Evolutionary conservation across 2,888 invertebrate species (phyloP).

Genomic region (Aradus depressus): DNA sequence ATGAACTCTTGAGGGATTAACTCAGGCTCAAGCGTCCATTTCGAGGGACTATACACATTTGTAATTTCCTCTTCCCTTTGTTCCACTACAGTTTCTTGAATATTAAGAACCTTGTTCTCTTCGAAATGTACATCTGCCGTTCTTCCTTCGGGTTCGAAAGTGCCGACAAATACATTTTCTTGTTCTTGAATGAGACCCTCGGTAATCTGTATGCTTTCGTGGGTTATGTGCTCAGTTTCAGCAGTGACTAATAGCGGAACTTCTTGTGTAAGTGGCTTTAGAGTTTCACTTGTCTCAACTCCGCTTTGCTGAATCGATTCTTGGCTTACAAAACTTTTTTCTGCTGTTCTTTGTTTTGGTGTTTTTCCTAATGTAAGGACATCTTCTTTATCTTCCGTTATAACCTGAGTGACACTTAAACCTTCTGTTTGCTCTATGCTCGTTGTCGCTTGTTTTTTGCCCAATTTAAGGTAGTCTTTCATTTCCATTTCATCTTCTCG

Average conservation of each 20-base stretch:
- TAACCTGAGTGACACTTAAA: constrained; percentile 35
- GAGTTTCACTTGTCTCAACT: constrained; percentile 29
- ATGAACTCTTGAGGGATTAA: constrained; percentile 36
- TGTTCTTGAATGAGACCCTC: constrained; percentile 35
- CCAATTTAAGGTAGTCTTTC: constrained; percentile 28
- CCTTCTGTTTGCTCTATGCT: constrained; percentile 43
- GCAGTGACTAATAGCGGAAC: constrained; percentile 25
- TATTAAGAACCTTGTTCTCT: constrained; percentile 44
- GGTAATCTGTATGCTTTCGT: constrained; percentile 34
- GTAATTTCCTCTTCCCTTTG: constrained; percentile 47
- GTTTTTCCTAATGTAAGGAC: constrained; percentile 28
- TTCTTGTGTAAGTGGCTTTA: constrained; percentile 20
- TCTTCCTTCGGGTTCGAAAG: constrained; percentile 20
- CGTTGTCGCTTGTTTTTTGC: constrained; percentile 37
- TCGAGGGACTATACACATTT: no score
- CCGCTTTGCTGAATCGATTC: constrained; percentile 32
- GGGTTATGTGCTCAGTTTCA: constrained; percentile 28
- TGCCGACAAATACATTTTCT: constrained; percentile 32
- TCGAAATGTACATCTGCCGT: constrained; percentile 33
- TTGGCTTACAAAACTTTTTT: constrained; percentile 28
- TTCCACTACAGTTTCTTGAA: constrained; percentile 43
- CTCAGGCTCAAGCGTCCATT: constrained; percentile 34
- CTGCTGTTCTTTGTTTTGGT: constrained; percentile 30
- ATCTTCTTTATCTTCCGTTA: constrained; percentile 35
- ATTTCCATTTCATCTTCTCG: constrained; percentile 33